Percentiles rank a stretch among this genome's conserved stretches.
These are phyloP conservation scores for Pterocles gutturalis DNA, from an alignment of 2,113 vertebrate genomes.

Conservation along the genomic window DNA sequence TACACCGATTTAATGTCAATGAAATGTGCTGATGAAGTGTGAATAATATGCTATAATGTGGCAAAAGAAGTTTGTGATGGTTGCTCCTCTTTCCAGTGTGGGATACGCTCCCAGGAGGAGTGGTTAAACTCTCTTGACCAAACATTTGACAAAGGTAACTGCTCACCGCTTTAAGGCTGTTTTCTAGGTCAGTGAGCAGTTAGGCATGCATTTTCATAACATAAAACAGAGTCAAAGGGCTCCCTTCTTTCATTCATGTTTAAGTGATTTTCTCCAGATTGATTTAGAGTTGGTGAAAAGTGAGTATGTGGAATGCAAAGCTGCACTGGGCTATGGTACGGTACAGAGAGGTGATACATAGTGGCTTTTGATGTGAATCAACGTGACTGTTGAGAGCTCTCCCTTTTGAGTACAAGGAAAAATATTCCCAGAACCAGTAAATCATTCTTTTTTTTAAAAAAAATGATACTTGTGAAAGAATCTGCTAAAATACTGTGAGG, in stretches of 20 bases:
- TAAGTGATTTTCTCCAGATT: not conserved
- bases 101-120: not conserved
- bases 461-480: not conserved
- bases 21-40: not conserved
- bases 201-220: not conserved
- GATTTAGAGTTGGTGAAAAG: not conserved
- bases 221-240: not conserved
- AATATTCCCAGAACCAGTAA: not conserved
- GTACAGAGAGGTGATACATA: not conserved
- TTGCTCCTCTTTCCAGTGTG: accelerated
- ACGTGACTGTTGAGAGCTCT: not conserved
- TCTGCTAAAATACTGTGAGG: not conserved
- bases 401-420: not conserved
- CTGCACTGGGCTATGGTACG: not conserved
- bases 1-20: not conserved
- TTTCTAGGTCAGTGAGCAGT: not conserved
- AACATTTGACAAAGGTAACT: not conserved
- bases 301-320: not conserved
- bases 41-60: not conserved
- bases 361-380: not conserved
- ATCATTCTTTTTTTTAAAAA: not conserved
- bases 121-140: not conserved
- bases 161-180: not conserved
- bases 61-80: not conserved
- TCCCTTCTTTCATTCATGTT: conserved; percentile 19